Percentiles rank a stretch among this genome's conserved stretches.
phyloP scores from a whole-genome alignment of 2,797 vertebrate species.

The Cheirogaleus major region DNA sequence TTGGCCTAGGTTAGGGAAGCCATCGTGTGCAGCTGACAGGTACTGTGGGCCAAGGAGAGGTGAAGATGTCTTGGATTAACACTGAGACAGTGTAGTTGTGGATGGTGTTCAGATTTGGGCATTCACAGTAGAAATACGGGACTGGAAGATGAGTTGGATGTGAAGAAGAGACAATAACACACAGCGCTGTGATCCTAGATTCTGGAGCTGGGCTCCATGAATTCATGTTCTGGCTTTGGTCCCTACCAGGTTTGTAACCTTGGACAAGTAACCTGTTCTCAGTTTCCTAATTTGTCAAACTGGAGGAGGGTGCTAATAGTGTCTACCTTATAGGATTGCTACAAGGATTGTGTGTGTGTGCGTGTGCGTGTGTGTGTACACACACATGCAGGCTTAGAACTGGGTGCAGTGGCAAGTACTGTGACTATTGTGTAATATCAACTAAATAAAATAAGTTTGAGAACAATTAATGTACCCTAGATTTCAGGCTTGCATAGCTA shows the following conservation, averaged over 20 bases:
- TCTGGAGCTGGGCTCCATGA: not conserved
- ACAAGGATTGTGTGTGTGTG: not conserved
- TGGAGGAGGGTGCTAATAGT: not conserved
- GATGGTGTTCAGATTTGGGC: not conserved
- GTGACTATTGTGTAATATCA: not conserved
- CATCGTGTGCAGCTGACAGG: not conserved
- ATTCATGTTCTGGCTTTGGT: not conserved
- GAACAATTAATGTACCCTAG: not conserved
- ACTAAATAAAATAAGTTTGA: not conserved
- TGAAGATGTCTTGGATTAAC: not conserved
- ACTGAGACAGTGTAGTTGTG: not conserved
- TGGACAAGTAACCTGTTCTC: not conserved
- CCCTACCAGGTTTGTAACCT: not conserved
- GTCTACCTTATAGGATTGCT: not conserved
- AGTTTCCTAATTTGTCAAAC: not conserved
- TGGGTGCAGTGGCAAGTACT: not conserved
- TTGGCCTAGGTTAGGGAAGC: too few species aligned
- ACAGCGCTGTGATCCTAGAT: not conserved
- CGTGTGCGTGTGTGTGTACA: accelerated
- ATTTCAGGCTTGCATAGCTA: not conserved
- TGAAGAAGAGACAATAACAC: not conserved
- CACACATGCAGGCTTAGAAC: not conserved
- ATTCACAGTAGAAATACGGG: not conserved
- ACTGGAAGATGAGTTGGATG: not conserved
- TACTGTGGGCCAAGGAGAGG: not conserved